Evolutionary conservation across 2,888 invertebrate genomes (phyloP), one percentile per base, ranked within the genome.

Genomic region (Mesoligia furuncula): DNA sequence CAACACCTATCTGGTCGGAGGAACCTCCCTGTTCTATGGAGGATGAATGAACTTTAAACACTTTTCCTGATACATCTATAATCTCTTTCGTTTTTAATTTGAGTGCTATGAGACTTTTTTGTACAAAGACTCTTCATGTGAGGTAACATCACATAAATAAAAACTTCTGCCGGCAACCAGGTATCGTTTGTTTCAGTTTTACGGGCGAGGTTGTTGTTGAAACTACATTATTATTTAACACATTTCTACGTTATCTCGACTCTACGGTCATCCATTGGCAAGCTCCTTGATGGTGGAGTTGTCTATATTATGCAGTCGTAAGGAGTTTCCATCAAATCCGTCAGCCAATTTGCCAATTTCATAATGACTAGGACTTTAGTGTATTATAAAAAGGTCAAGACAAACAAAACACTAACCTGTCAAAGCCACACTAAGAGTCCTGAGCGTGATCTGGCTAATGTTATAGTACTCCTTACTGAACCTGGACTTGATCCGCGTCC

Each of bases 401-500:
- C 31, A 45, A 31, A n/a, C 17, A 57, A 45, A 9, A 8, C 13
- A 59, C 64, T 45, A 76, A 96, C 97, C 96, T 51, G 97, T 96
- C 11, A 96, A 87, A n/a, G 91, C 81, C 1, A 97, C 97, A 66
- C 97, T 94, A 4, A 95, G 54, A 2, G 97, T 95, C 78, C 97
- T 93, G 45, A 97, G 87, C 0, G 93, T 54, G 24, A 97, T 94
- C 88, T 97, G 97, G 2, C 94, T 94, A 1, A 96, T 66, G 84
- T 97, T 97, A 75, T 97, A 95, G 72, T 94, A 96, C 62, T 93
- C 93, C 71, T 93, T 90, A 4, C 93, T 92, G 5, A 97, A 87
- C 20, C 90, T 92, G 5, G 88, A 90, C 75, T 97, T 95, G 13
- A 99, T 92, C 75, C 97, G 97, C 13, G 97, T 97, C 98, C 99